A percentile compares a stretch with the other conserved stretches of the same genome.
Evolutionary conservation across 1,140 invertebrate genomes (phyloP).

Genomic region (Papilio glaucus): DNA sequence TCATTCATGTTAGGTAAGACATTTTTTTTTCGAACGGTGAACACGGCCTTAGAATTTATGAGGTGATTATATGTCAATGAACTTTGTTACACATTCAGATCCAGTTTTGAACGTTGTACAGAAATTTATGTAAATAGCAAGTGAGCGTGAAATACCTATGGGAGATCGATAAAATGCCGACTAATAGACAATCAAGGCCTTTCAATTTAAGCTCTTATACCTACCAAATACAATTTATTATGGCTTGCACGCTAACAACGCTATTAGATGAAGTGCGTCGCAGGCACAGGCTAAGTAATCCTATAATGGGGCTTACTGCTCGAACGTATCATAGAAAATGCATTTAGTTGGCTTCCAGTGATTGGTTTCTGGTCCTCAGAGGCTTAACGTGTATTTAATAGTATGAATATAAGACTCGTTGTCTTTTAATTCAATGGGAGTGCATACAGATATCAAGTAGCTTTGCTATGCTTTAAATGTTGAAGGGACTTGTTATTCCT

Average conservation of each 20-base stretch:
- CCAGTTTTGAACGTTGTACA: slow-evolving; percentile 56
- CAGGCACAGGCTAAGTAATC: slow-evolving; percentile 42
- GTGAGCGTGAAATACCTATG: slow-evolving; percentile 53
- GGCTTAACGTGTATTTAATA: not conserved
- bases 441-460: too few species aligned
- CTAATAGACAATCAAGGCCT: not conserved
- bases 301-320: slow-evolving; percentile 44
- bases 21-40: slow-evolving; percentile 5
- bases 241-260: not conserved
- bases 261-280: slow-evolving; percentile 11
- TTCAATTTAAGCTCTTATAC: slow-evolving; percentile 28
- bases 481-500: too few species aligned
- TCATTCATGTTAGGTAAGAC: slow-evolving; percentile 5
- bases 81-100: slow-evolving; percentile 59
- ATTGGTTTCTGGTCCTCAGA: not conserved
- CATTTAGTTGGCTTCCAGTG: slow-evolving; percentile 51
- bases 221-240: slow-evolving; percentile 26
- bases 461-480: too few species aligned
- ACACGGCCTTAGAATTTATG: slow-evolving; percentile 22
- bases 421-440: too few species aligned
- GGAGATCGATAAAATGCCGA: slow-evolving; percentile 51
- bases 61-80: slow-evolving; percentile 54
- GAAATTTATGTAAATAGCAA: slow-evolving; percentile 62
- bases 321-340: slow-evolving; percentile 33
- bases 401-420: too few species aligned